These are phyloP conservation scores for Scopus umbretta DNA, from an alignment of 2,113 vertebrate species.

Conservation along the genomic window DNA sequence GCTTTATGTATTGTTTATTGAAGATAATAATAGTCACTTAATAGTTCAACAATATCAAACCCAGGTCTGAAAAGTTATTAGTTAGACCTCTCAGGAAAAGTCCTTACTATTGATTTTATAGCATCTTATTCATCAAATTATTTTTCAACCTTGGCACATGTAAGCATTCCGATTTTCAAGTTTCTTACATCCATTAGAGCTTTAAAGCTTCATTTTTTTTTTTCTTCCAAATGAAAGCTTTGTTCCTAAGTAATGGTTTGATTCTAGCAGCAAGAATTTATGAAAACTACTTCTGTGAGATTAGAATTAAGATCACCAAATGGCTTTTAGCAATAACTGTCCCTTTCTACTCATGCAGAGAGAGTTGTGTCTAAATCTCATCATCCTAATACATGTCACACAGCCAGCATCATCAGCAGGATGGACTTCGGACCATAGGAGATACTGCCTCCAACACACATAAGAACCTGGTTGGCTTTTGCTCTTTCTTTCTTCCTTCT, in stretches of 20 bases:
- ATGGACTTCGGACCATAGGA: fast-evolving
- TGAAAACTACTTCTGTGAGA: not conserved
- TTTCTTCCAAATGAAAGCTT: not conserved
- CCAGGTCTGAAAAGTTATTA: not conserved
- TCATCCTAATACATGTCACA: fast-evolving
- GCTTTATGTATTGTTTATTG: not conserved
- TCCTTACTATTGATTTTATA: not conserved
- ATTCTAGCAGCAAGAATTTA: not conserved
- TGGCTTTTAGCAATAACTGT: not conserved
- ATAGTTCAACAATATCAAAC: not conserved
- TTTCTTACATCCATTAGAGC: not conserved
- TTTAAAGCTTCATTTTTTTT: not conserved
- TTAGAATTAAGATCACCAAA: not conserved
- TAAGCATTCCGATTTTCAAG: not conserved
- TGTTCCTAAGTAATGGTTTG: not conserved
- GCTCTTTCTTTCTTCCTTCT: not conserved
- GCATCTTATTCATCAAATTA: not conserved
- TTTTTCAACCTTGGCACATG: not conserved
- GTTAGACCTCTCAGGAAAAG: not conserved
- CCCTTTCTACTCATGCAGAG: not conserved
- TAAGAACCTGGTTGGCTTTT: not conserved
- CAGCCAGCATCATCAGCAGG: fast-evolving
- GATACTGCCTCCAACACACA: fast-evolving
- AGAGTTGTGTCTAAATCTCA: not conserved
- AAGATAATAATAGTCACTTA: not conserved